phyloP scores from a whole-genome alignment of 2,888 invertebrate species.

The Euclidia mi region DNA sequence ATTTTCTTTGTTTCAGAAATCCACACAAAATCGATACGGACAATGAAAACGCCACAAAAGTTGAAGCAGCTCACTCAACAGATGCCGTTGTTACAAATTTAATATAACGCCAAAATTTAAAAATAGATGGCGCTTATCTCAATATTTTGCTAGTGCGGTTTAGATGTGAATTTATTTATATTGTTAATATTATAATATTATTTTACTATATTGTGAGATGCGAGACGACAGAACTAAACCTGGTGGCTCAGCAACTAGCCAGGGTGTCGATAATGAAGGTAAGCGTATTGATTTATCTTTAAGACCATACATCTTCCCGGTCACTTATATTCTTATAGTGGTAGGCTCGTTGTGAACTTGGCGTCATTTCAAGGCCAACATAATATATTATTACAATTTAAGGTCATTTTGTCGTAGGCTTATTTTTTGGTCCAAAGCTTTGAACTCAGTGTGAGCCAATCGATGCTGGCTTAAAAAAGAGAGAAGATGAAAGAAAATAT shows the following conservation, averaged over 20 bases:
- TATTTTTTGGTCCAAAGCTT: no score
- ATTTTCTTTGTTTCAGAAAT: constrained; percentile 14
- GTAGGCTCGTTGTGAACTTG: no score
- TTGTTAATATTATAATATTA: constrained; percentile 60
- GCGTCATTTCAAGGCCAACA: no score
- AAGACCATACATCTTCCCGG: no score
- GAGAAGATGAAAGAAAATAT: no score
- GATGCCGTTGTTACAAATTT: constrained; percentile 19
- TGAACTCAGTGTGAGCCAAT: no score
- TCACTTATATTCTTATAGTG: no score
- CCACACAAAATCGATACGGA: constrained; percentile 7
- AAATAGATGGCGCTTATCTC: constrained; percentile 51
- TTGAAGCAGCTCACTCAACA: constrained; percentile 16
- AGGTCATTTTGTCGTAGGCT: no score
- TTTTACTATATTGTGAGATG: constrained; percentile 72
- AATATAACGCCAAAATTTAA: constrained; percentile 5
- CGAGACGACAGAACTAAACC: constrained; percentile 84
- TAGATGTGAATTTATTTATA: constrained; percentile 61
- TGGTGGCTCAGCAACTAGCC: constrained; percentile 78
- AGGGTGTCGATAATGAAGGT: constrained; percentile 81
- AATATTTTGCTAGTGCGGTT: constrained; percentile 51
- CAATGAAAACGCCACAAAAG: constrained; percentile 10
- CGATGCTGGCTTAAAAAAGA: no score
- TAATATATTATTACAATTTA: no score
- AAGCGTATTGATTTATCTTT: constrained; percentile 17